phyloP scores from a whole-genome alignment of 2,888 invertebrate species.

The Agonopterix heracliana region DNA sequence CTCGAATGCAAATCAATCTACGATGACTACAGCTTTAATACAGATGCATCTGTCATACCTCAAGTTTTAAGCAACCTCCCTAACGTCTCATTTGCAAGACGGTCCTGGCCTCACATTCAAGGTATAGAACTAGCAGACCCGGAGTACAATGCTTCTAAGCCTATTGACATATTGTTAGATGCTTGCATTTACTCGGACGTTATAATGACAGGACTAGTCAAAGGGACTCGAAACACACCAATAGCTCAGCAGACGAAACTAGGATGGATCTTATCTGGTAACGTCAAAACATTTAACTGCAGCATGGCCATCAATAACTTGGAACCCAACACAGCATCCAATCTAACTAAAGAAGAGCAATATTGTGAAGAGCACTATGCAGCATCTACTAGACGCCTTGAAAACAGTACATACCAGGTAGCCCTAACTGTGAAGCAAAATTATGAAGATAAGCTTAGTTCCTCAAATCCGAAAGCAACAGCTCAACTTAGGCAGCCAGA shows the following conservation, averaged over 20 bases:
- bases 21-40: neutral
- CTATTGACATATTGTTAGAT: conserved; percentile 1
- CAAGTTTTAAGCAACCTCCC: neutral
- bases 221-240: neutral
- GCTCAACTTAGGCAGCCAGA: too few relatives aligned
- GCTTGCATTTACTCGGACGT: conserved; percentile 1
- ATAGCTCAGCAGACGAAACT: conserved; percentile 9
- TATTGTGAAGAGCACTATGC: too few relatives aligned
- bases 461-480: too few relatives aligned
- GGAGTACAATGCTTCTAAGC: neutral
- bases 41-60: neutral
- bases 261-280: conserved; percentile 9
- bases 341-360: too few relatives aligned
- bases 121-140: conserved; percentile 2
- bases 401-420: too few relatives aligned
- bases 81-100: neutral
- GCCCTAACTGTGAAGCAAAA: too few relatives aligned
- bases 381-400: too few relatives aligned
- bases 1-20: neutral
- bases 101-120: neutral
- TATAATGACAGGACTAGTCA: neutral
- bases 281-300: conserved; percentile 4
- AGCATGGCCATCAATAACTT: neutral
- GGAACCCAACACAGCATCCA: too few relatives aligned
- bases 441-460: too few relatives aligned